A percentile compares a stretch with the other conserved stretches of the same genome.
Evolutionary conservation across 2,888 invertebrate genomes (phyloP).

Genomic region (Hanleya hanleyi): DNA sequence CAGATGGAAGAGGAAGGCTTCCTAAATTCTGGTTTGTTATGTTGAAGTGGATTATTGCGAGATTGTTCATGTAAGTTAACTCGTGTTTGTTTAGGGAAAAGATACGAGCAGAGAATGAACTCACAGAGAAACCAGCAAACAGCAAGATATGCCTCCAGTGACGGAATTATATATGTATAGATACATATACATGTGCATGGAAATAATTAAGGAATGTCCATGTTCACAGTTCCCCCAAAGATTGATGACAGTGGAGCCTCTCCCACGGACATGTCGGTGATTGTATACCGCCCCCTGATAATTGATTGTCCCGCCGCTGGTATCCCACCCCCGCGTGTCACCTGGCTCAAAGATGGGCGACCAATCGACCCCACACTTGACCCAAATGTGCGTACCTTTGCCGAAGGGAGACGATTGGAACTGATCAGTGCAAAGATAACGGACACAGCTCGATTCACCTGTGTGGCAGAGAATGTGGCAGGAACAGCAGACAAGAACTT

Average conservation of each 20-base stretch:
- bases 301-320: constrained; percentile 66
- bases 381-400: constrained; percentile 48
- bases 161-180: constrained; percentile 74
- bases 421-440: constrained; percentile 52
- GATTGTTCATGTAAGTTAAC: no score
- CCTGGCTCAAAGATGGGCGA: constrained; percentile 73
- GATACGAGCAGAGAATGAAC: no score
- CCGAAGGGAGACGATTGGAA: constrained; percentile 61
- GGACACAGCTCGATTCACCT: constrained; percentile 69
- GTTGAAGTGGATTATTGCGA: no score
- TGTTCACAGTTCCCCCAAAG: constrained; percentile 59
- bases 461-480: constrained; percentile 68
- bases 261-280: constrained; percentile 51
- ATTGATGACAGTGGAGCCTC: constrained; percentile 49
- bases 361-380: constrained; percentile 50
- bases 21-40: no score
- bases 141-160: constrained; percentile 73
- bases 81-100: no score
- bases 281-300: constrained; percentile 46
- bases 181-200: constrained; percentile 71
- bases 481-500: constrained; percentile 65
- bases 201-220: constrained; percentile 67
- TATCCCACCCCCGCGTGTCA: constrained; percentile 71
- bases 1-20: no score
- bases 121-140: no score